These are phyloP conservation scores for Hypanus sabinus DNA, from an alignment of 2,113 vertebrate genomes.

Conservation along the genomic window DNA sequence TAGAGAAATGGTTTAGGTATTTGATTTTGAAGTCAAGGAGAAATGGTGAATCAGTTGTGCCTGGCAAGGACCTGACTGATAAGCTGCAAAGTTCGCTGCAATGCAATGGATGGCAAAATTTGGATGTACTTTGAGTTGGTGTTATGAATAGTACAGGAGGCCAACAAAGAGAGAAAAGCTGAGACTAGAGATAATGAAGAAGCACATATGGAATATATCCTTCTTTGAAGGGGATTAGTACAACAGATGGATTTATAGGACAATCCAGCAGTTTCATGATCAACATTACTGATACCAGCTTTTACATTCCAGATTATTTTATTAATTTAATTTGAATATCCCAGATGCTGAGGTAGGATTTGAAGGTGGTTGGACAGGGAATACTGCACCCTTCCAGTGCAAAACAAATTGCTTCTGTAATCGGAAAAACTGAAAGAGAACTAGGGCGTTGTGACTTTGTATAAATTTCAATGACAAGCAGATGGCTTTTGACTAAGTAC, in stretches of 20 bases:
- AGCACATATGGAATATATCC: background rate
- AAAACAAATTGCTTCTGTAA: background rate
- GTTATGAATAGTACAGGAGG: background rate
- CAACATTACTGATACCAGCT: no score
- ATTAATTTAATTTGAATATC: no score
- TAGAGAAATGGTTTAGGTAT: background rate
- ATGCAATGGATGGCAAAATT: background rate
- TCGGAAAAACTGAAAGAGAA: background rate
- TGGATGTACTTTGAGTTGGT: background rate
- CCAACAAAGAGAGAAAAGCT: background rate
- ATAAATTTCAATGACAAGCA: conserved; percentile 21
- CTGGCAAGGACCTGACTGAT: background rate
- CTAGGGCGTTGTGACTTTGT: background rate
- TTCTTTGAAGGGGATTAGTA: no score
- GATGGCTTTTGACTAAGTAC: conserved; percentile 22
- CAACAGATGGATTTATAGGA: no score
- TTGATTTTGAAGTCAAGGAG: background rate
- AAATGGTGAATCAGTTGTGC: background rate
- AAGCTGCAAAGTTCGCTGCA: no score
- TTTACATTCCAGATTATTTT: no score
- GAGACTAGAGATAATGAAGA: background rate
- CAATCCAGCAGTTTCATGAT: no score
- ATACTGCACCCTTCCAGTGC: background rate
- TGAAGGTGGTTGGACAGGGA: background rate
- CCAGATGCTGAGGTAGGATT: no score